These are phyloP conservation scores for Rhinichthys osculus DNA, from an alignment of 2,797 vertebrate species.

Conservation along the genomic window DNA sequence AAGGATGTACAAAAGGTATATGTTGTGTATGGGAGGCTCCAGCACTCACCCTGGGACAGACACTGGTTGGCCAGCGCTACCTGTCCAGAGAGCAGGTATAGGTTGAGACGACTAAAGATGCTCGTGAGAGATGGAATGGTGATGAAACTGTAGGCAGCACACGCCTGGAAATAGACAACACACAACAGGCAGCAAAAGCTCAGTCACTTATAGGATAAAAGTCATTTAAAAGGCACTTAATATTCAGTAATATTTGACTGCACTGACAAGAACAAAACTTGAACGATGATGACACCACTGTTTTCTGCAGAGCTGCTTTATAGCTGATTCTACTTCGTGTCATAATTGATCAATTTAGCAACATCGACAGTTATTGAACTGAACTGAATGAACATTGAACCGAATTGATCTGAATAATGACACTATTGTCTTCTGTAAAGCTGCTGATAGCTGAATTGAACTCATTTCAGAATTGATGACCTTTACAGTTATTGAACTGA, in stretches of 20 bases:
- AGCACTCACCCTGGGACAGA: slow-evolving; percentile 92
- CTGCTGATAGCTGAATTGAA: not conserved
- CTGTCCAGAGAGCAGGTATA: slow-evolving; percentile 94
- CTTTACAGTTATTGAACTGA: not conserved
- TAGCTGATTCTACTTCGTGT: not conserved
- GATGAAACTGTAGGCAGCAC: slow-evolving; percentile 98
- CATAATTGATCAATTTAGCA: not conserved
- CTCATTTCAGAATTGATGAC: not conserved
- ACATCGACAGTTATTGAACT: not conserved
- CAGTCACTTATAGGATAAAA: not conserved
- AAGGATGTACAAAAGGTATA: not conserved
- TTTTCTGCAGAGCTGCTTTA: not conserved
- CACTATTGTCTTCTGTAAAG: not conserved
- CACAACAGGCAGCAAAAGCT: not conserved
- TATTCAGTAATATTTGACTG: not conserved
- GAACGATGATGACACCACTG: not conserved
- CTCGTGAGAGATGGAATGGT: slow-evolving; percentile 93
- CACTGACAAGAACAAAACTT: not conserved
- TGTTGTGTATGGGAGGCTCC: not conserved
- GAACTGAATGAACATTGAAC: not conserved
- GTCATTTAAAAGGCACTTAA: not conserved
- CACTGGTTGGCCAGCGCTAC: slow-evolving; percentile 97
- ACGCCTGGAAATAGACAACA: slow-evolving; percentile 81
- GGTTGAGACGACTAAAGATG: slow-evolving; percentile 92
- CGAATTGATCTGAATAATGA: not conserved